Evolutionary conservation across 2,797 vertebrate genomes (phyloP).

Genomic region (Phataginus tricuspis): DNA sequence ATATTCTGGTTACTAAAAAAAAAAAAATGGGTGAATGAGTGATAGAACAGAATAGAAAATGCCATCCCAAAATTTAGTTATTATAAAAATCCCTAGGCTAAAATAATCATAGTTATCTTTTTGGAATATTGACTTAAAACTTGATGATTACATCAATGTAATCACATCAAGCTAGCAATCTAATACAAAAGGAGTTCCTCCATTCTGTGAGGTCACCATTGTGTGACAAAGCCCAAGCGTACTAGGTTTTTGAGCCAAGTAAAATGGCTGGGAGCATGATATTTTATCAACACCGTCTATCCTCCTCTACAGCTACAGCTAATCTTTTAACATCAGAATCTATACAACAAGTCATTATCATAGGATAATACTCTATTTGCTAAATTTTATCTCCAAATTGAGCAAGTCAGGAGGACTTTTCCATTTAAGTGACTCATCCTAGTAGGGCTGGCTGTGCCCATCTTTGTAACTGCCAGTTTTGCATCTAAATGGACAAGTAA

Average conservation of each 20-base stretch:
- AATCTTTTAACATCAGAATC: conserved; percentile 32
- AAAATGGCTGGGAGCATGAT: background rate
- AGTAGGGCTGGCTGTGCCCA: background rate
- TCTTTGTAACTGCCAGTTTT: conserved; percentile 27
- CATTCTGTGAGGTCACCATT: background rate
- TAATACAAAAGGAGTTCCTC: background rate
- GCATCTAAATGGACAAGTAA: conserved; percentile 6
- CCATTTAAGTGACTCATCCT: conserved; percentile 4
- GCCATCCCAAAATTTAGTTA: background rate
- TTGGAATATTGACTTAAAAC: background rate
- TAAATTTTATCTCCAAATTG: conserved; percentile 7
- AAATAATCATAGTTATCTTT: background rate
- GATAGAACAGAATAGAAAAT: conserved; percentile 29
- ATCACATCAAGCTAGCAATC: background rate
- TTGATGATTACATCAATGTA: background rate
- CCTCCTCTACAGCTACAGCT: background rate
- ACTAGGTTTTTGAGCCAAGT: background rate
- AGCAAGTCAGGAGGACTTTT: background rate
- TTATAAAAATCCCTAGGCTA: background rate
- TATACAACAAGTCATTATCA: conserved; percentile 6
- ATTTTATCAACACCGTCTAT: conserved; percentile 57
- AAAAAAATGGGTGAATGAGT: conserved; percentile 28
- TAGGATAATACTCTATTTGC: background rate
- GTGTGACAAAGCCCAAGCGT: background rate
- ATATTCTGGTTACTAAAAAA: conserved; percentile 44